Percentiles rank a stretch among this genome's conserved stretches.
phyloP scores from a whole-genome alignment of 1,140 invertebrate species.

The Drosophila virilis region DNA sequence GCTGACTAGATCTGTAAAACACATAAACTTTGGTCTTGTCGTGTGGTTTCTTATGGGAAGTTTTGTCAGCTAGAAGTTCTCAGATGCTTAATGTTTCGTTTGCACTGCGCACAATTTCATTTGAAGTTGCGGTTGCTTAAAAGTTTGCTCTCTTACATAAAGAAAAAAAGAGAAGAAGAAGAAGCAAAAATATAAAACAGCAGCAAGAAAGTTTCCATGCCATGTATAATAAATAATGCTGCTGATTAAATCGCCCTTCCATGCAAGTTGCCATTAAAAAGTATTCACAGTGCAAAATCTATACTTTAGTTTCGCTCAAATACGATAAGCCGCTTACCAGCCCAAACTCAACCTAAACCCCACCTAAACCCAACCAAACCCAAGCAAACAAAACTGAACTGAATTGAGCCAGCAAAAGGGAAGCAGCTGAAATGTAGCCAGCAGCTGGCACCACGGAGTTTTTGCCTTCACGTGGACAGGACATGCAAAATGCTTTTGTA shows the following conservation, averaged over 20 bases:
- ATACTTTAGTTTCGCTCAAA: constrained; percentile 76
- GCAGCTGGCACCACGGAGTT: constrained; percentile 41
- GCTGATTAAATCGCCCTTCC: constrained; percentile 78
- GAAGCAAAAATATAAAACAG: constrained; percentile 10
- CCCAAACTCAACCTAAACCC: constrained; percentile 30
- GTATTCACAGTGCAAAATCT: constrained; percentile 79
- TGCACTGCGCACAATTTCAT: constrained; percentile 62
- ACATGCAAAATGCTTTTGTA: constrained; percentile 81
- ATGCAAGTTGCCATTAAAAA: constrained; percentile 78
- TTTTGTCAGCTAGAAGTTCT: constrained; percentile 65
- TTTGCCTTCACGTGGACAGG: constrained; percentile 54
- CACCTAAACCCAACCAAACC: constrained; percentile 20
- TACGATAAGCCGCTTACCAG: constrained; percentile 78
- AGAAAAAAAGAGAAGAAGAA: constrained; percentile 13
- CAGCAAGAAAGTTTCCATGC: constrained; percentile 63
- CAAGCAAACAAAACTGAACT: constrained; percentile 27
- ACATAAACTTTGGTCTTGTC: constrained; percentile 6
- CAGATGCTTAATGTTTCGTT: constrained; percentile 57
- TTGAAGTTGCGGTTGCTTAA: constrained; percentile 53
- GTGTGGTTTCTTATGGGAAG: constrained; percentile 38
- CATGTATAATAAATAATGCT: constrained; percentile 80
- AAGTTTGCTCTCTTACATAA: constrained; percentile 25
- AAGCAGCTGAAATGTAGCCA: constrained; percentile 47
- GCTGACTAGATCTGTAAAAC: constrained; percentile 9
- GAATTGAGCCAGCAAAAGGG: constrained; percentile 46